phyloP scores from a whole-genome alignment of 2,113 vertebrate genomes.

The Chauna torquata region DNA sequence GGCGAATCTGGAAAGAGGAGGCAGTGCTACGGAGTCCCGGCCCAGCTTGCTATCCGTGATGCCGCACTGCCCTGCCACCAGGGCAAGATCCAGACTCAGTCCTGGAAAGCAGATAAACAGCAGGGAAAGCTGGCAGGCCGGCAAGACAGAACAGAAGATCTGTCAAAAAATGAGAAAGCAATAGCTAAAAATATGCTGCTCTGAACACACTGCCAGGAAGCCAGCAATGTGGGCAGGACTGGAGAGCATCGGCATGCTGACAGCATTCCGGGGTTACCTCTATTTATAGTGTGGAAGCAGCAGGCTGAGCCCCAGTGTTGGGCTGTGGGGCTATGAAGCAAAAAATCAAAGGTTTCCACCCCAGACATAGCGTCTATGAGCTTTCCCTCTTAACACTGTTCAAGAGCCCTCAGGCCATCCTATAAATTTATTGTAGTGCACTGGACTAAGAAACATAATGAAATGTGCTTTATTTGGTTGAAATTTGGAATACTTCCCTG shows the following conservation, averaged over 20 bases:
- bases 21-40: accelerated
- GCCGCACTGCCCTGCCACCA: neutral
- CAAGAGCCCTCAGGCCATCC: neutral
- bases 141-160: neutral
- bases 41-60: neutral
- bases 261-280: neutral
- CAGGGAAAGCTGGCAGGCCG: neutral
- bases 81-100: neutral
- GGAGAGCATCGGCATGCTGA: neutral
- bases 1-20: neutral
- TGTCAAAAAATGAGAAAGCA: neutral
- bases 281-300: slow-evolving; percentile 26
- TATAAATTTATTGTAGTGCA: neutral
- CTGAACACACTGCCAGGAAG: neutral
- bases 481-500: neutral
- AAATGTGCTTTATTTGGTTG: neutral
- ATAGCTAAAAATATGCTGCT: slow-evolving; percentile 19
- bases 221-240: neutral
- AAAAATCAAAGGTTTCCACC: slow-evolving; percentile 13
- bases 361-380: neutral
- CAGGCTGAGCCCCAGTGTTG: neutral
- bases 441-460: neutral
- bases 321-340: neutral
- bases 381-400: neutral
- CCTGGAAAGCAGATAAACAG: slow-evolving; percentile 30